A percentile compares a stretch with the other conserved stretches of the same genome.
phyloP scores from a whole-genome alignment of 2,113 vertebrate species.

The Blennius ocellaris region DNA sequence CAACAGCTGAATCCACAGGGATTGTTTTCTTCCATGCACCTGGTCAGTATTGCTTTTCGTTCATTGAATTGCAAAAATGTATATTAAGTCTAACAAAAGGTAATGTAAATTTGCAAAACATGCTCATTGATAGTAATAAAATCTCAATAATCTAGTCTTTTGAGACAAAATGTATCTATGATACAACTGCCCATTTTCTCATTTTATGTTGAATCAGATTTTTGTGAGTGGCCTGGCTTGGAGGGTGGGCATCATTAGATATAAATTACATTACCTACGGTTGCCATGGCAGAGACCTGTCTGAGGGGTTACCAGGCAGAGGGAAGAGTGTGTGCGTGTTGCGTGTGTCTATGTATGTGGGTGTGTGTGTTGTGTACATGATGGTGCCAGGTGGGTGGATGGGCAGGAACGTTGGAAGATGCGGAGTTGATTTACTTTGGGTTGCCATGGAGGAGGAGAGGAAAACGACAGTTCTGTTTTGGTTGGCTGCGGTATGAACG shows the following conservation, averaged over 20 bases:
- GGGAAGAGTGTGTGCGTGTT: constrained; percentile 24
- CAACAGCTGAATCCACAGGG: neutral
- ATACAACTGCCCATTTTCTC: constrained; percentile 53
- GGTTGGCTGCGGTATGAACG: constrained; percentile 44
- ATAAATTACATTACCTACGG: constrained; percentile 67
- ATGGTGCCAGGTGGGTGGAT: constrained; percentile 59
- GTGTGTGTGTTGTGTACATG: too few species aligned
- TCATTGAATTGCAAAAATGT: neutral
- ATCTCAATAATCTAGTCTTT: constrained; percentile 6
- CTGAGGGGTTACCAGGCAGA: constrained; percentile 61
- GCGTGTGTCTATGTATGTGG: too few species aligned
- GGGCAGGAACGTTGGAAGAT: constrained; percentile 72
- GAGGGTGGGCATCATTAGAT: constrained; percentile 68
- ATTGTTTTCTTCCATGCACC: neutral
- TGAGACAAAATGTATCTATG: constrained; percentile 18
- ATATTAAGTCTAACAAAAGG: neutral
- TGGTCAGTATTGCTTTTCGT: constrained; percentile 1
- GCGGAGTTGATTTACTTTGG: constrained; percentile 79
- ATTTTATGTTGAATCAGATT: constrained; percentile 62
- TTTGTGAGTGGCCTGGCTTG: constrained; percentile 50
- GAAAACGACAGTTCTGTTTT: constrained; percentile 56
- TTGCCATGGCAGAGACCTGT: constrained; percentile 65
- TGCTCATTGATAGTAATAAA: constrained; percentile 1
- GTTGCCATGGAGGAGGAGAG: constrained; percentile 73
- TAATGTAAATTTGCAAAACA: neutral